Evolutionary conservation across 2,113 vertebrate genomes (phyloP).

Genomic region (Canis aureus): DNA sequence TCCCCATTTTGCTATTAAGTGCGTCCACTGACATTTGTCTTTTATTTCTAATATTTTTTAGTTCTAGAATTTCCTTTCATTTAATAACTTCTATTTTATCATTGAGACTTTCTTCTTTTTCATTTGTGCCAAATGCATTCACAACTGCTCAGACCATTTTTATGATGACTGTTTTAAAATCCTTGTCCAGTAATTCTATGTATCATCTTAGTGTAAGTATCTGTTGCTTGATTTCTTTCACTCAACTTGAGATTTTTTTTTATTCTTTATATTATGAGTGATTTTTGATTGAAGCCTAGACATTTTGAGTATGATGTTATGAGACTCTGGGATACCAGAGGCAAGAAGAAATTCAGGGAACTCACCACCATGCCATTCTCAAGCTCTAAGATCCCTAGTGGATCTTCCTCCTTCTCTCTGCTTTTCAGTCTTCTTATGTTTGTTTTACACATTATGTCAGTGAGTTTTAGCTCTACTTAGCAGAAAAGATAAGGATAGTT

Average conservation of each 20-base stretch:
- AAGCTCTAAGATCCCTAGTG: neutral
- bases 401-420: neutral
- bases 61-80: slow-evolving; percentile 8
- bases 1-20: neutral
- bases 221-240: neutral
- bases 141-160: neutral
- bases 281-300: neutral
- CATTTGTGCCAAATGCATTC: neutral
- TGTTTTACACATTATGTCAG: neutral
- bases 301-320: neutral
- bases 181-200: neutral
- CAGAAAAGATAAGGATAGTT: neutral
- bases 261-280: neutral
- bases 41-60: neutral
- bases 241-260: neutral
- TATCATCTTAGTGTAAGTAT: neutral
- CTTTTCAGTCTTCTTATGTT: neutral
- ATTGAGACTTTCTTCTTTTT: neutral
- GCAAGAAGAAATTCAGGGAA: neutral
- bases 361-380: neutral
- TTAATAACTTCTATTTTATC: neutral
- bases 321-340: neutral
- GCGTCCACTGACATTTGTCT: neutral
- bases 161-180: neutral
- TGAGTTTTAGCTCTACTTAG: neutral